Base-by-base conservation (phyloP, 2,888 invertebrate species). In the Pterobdella sp. region DNA sequence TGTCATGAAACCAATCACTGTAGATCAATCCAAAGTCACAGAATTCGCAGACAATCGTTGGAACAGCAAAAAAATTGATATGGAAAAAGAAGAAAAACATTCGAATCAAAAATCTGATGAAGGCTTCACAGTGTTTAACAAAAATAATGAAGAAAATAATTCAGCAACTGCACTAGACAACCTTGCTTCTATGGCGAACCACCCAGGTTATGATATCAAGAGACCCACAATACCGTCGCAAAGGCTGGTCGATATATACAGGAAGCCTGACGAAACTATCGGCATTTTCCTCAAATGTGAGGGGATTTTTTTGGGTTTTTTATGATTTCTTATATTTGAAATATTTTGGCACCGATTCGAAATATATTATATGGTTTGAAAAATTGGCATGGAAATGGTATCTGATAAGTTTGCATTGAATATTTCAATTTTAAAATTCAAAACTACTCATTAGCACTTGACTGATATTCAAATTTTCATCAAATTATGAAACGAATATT, bases 281-380 rank as follows among this genome's bases (percentile, higher is more conserved):
- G 97, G 96, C 10, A 94, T 98, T 82, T 94, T 93, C 84, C 97
- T 98, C 79, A 94, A 98, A 49, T 94, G 96, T 73, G 93, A 32
- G 74, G 60, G n/a, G 18, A n/a, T 56, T 56, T 65, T 36, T 7
- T 26, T 71, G n/a, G 32, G 7, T 42, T 14, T 42, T 7, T 14
- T 42, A 14, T 42, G 18, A 42, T 42, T 42, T 7, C 10, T 42
- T 42, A 18, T 7, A 42, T 14, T 42, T 42, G 42, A 42, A 42
- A 42, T 18, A 42, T 7, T 42, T 7, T 42, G 42, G 42, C 7
- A 42, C 18, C 42, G 18, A 18, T 18, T 7, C 42, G 7, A 42
- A 42, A 42, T 42, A 42, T 14, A 42, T 42, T 42, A 42, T 42
- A 14, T 42, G 42, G 18, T 42, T n/a, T n/a, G n/a, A n/a, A n/a